These are phyloP conservation scores for Mesorhabditis belari DNA, from an alignment of 2,888 invertebrate genomes.

Conservation along the genomic window DNA sequence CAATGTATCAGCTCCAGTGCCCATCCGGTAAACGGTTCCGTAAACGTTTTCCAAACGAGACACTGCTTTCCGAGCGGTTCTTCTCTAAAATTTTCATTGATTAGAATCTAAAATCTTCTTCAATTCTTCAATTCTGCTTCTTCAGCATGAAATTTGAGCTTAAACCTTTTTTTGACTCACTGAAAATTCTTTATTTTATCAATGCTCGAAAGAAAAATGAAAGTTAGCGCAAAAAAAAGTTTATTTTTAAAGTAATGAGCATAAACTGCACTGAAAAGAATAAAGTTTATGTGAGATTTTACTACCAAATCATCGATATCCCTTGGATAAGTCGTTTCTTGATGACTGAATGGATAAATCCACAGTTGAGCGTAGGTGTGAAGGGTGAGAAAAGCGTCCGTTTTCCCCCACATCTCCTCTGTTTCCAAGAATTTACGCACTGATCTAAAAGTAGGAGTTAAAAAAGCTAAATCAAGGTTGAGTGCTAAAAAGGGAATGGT, in stretches of 20 bases:
- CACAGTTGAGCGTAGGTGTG: conserved; percentile 52
- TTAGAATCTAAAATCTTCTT: too few relatives aligned
- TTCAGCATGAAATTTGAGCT: too few relatives aligned
- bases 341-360: conserved; percentile 52
- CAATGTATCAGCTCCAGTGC: conserved; percentile 30
- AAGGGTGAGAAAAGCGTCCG: conserved; percentile 51
- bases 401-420: conserved; percentile 38
- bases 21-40: neutral
- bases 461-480: neutral
- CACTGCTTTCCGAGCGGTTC: neutral
- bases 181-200: too few relatives aligned
- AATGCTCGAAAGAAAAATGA: too few relatives aligned
- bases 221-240: too few relatives aligned
- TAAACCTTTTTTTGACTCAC: too few relatives aligned
- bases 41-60: neutral
- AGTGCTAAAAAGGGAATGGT: neutral
- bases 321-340: conserved; percentile 37
- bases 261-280: too few relatives aligned
- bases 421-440: conserved; percentile 45
- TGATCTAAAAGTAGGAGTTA: conserved; percentile 21
- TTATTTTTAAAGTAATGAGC: too few relatives aligned
- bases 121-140: too few relatives aligned
- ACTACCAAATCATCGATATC: conserved; percentile 50
- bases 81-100: neutral
- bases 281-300: too few relatives aligned